Conservation (phyloP, 2,888 invertebrate genomes). For the Hydraecia micacea region DNA sequence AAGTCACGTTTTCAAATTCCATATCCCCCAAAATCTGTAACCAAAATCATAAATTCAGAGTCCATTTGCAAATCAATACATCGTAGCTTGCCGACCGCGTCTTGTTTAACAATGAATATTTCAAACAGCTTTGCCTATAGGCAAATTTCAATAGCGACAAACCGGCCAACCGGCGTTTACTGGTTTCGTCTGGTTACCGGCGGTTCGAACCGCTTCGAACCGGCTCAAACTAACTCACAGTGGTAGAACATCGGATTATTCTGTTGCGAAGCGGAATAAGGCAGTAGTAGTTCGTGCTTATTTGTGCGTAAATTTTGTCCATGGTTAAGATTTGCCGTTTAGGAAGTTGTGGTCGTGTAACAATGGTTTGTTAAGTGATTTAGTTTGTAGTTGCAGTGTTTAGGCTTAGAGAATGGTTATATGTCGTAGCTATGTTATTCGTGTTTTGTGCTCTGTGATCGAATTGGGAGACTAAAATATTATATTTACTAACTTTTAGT, state of each 20-base stretch:
- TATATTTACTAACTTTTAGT: background rate
- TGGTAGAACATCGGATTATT: conserved; percentile 62
- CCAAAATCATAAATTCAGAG: conserved; percentile 52
- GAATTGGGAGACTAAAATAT: background rate
- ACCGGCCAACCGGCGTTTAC: conserved; percentile 46
- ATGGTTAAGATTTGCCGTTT: conserved; percentile 54
- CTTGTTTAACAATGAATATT: conserved; percentile 68
- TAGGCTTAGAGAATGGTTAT: background rate
- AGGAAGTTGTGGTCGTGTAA: conserved; percentile 41
- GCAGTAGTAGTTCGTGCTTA: conserved; percentile 46
- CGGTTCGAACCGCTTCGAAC: conserved; percentile 39
- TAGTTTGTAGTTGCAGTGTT: conserved; percentile 39
- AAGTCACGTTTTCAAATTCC: conserved; percentile 13
- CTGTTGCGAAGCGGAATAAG: conserved; percentile 54
- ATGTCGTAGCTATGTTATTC: background rate
- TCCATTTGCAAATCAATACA: conserved; percentile 59
- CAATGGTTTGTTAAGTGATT: conserved; percentile 50
- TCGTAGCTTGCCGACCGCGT: conserved; percentile 29
- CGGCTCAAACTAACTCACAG: conserved; percentile 57
- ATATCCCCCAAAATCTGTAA: conserved; percentile 46
- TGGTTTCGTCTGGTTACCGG: conserved; percentile 54
- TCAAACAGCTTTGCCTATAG: conserved; percentile 64
- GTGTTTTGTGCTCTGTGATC: background rate
- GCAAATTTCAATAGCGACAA: conserved; percentile 61
- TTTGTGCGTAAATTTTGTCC: conserved; percentile 62